A percentile compares a stretch with the other conserved stretches of the same genome.
Conservation (phyloP, 2,888 invertebrate genomes). For the Shargacucullia verbasci region DNA sequence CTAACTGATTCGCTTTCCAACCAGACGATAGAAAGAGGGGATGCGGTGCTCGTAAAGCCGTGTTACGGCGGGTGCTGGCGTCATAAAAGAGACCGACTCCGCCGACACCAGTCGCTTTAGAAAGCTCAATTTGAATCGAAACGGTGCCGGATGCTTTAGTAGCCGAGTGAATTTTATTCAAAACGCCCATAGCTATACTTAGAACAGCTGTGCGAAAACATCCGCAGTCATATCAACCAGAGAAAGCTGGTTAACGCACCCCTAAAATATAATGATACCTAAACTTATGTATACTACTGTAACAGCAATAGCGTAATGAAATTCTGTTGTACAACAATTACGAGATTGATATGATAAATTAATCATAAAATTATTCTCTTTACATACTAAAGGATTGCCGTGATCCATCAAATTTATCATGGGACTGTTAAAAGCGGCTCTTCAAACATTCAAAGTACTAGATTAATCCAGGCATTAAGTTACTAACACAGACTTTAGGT, state of each 20-base stretch:
- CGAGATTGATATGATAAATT: conserved; percentile 46
- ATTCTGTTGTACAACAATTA: conserved; percentile 17
- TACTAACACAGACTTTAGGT: too few relatives aligned
- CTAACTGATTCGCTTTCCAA: conserved; percentile 73
- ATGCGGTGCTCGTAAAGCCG: conserved; percentile 79
- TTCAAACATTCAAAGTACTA: conserved; percentile 14
- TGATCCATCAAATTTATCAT: conserved; percentile 33
- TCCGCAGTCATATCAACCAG: conserved; percentile 5
- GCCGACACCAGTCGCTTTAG: conserved; percentile 61
- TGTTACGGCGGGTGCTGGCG: conserved; percentile 74
- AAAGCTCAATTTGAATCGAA: conserved; percentile 73
- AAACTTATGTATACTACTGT: too few relatives aligned
- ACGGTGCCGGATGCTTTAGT: conserved; percentile 62
- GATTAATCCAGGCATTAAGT: too few relatives aligned
- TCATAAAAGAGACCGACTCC: conserved; percentile 76
- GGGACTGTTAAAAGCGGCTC: conserved; percentile 21
- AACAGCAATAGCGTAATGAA: too few relatives aligned
- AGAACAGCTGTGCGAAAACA: conserved; percentile 26
- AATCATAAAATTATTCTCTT: conserved; percentile 37
- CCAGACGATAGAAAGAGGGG: conserved; percentile 74
- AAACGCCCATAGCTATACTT: conserved; percentile 37
- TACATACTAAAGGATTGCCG: conserved; percentile 25
- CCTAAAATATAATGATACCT: too few relatives aligned
- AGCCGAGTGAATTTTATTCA: conserved; percentile 63
- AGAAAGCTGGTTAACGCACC: too few relatives aligned